These are phyloP conservation scores for Penaeus japonicus DNA, from an alignment of 1,140 invertebrate species.

Conservation along the genomic window DNA sequence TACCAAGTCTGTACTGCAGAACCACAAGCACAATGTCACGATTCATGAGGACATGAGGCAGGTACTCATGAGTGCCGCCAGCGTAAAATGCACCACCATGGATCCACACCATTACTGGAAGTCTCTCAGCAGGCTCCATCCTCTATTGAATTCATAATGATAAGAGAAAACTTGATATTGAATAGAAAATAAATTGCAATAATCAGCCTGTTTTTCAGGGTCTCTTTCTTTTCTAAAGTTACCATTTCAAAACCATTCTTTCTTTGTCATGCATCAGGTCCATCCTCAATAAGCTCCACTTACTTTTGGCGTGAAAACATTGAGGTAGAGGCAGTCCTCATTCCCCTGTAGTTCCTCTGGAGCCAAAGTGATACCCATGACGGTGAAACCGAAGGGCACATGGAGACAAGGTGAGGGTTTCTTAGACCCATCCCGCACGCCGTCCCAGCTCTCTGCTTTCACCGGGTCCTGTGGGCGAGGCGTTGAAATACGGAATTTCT, in stretches of 20 bases:
- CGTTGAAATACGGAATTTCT: no score
- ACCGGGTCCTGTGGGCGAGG: neutral
- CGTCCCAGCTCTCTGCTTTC: neutral
- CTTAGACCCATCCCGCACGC: neutral
- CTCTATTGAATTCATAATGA: no score
- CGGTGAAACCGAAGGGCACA: neutral
- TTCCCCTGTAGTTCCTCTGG: constrained; percentile 68
- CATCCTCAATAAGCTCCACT: neutral
- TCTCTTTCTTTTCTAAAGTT: no score
- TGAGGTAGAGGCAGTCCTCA: constrained; percentile 96
- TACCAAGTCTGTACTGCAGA: constrained; percentile 94
- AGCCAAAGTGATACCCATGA: neutral
- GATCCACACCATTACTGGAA: constrained; percentile 65
- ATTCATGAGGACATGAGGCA: constrained; percentile 82
- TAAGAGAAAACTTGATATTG: no score
- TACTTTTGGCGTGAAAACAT: constrained; percentile 78
- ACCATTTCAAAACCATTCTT: no score
- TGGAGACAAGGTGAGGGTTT: neutral
- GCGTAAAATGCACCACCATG: constrained; percentile 67
- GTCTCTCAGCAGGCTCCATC: neutral
- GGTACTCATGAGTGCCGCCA: constrained; percentile 71
- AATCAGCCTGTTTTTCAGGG: no score
- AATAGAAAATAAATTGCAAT: no score
- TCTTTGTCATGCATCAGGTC: no score
- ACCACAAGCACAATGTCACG: constrained; percentile 93